Percentiles rank a stretch among this genome's conserved stretches.
Evolutionary conservation across 2,113 vertebrate species (phyloP).

Genomic region (Ciconia stormi): DNA sequence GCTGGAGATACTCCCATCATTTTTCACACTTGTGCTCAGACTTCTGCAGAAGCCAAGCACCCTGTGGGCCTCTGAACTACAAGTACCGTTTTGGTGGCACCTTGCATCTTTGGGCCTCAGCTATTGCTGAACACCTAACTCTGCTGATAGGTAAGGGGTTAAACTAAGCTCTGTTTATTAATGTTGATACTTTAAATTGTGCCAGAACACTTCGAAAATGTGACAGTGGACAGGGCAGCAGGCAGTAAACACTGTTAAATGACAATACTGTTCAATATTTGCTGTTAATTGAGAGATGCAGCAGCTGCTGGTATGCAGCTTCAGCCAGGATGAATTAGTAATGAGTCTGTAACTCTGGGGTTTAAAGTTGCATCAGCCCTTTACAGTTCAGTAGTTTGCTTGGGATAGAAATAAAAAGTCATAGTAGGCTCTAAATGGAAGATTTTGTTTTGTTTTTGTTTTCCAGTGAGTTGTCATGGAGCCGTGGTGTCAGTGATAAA

Average conservation of each 20-base stretch:
- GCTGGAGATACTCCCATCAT: not conserved
- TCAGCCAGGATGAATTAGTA: constrained; percentile 58
- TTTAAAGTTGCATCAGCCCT: constrained; percentile 46
- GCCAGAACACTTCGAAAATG: not conserved
- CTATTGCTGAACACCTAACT: not conserved
- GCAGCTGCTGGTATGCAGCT: constrained; percentile 55
- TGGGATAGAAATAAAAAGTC: not conserved
- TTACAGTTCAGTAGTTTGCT: not conserved
- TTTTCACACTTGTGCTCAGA: not conserved
- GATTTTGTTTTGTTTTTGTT: not conserved
- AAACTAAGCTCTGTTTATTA: not conserved
- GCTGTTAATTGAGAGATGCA: constrained; percentile 46
- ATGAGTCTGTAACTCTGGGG: constrained; percentile 3
- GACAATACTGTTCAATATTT: constrained; percentile 52
- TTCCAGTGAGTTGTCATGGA: not conserved
- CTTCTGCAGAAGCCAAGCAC: not conserved
- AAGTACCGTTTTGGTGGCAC: not conserved
- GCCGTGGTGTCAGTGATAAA: not conserved
- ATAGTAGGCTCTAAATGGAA: not conserved
- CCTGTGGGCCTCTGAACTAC: not conserved
- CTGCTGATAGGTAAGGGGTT: not conserved
- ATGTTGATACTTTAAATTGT: not conserved
- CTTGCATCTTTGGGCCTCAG: not conserved
- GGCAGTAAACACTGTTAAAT: not conserved
- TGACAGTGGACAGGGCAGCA: not conserved